Evolutionary conservation across 2,888 invertebrate species (phyloP).

Genomic region (Pecten maximus): DNA sequence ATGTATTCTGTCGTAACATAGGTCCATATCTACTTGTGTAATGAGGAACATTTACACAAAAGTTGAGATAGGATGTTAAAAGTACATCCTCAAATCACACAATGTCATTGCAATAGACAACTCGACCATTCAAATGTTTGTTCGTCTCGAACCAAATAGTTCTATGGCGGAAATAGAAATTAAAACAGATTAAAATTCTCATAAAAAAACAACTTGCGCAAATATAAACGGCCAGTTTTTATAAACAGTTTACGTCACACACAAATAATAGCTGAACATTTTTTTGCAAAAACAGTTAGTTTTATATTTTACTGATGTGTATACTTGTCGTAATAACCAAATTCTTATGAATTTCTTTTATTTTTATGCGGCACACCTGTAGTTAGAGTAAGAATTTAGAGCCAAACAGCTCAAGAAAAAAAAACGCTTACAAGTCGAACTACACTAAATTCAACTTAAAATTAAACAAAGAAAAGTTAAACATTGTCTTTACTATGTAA

Average conservation of each 20-base stretch:
- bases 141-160: neutral
- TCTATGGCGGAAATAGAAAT: neutral
- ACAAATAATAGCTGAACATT: neutral
- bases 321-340: too few species aligned
- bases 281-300: neutral
- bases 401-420: too few species aligned
- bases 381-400: too few species aligned
- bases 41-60: neutral
- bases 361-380: neutral
- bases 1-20: neutral
- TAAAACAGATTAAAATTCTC: neutral
- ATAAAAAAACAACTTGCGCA: neutral
- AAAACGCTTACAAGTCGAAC: too few species aligned
- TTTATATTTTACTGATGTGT: too few species aligned
- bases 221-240: neutral
- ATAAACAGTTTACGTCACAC: neutral
- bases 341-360: too few species aligned
- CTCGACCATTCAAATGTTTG: neutral
- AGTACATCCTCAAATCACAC: neutral
- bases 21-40: neutral
- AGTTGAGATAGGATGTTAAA: neutral
- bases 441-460: too few species aligned
- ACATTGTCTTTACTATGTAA: too few species aligned
- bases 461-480: too few species aligned
- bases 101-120: neutral